These are phyloP conservation scores for Mesitornis unicolor DNA, from an alignment of 2,113 vertebrate species.

Conservation along the genomic window DNA sequence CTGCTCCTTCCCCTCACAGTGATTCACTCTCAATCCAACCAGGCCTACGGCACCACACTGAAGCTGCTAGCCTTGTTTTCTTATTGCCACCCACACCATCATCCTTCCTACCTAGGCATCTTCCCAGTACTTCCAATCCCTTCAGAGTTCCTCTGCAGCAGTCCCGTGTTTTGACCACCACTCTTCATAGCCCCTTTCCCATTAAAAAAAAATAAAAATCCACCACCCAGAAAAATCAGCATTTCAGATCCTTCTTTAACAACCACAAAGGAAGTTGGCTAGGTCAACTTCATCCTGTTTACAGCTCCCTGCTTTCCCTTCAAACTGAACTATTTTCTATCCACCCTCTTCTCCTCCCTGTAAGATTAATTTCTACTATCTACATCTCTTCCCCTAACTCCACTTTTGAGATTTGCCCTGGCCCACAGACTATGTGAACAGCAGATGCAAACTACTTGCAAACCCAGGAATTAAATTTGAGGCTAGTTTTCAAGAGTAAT, in stretches of 20 bases:
- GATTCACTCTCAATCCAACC: neutral
- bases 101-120: neutral
- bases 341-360: neutral
- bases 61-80: neutral
- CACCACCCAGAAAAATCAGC: neutral
- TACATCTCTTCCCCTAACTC: neutral
- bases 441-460: neutral
- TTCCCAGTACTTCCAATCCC: neutral
- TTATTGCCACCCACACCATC: neutral
- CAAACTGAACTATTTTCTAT: neutral
- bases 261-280: neutral
- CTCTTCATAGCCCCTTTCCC: neutral
- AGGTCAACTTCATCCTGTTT: neutral
- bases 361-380: neutral
- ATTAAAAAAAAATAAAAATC: neutral
- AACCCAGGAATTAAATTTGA: neutral
- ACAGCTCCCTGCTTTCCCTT: neutral
- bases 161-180: neutral
- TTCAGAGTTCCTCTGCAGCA: neutral
- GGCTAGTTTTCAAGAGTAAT: neutral
- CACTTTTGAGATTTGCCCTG: neutral
- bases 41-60: neutral
- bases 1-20: neutral
- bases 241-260: neutral
- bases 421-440: fast-evolving